phyloP scores from a whole-genome alignment of 2,797 vertebrate species.

The Platalea minor region DNA sequence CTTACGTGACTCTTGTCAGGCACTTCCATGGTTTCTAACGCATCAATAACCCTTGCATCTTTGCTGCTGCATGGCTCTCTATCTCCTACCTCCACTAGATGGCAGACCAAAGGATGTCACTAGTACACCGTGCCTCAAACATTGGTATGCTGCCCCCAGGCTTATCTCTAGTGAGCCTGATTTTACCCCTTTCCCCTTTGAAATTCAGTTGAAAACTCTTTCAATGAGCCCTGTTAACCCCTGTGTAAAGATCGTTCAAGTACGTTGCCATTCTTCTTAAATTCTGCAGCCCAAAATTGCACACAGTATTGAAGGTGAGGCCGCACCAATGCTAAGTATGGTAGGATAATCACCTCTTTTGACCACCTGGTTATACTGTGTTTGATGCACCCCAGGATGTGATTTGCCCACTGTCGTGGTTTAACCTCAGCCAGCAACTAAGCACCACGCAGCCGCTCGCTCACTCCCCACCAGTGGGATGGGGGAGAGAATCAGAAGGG shows the following conservation, averaged over 20 bases:
- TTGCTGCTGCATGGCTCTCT: neutral
- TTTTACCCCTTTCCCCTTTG: neutral
- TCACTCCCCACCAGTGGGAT: too few relatives aligned
- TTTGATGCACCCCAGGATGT: neutral
- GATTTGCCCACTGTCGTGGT: too few relatives aligned
- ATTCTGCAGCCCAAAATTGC: too few relatives aligned
- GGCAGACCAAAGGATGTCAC: neutral
- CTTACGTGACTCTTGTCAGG: neutral
- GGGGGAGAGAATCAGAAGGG: too few relatives aligned
- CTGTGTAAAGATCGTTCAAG: fast-evolving
- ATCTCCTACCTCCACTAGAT: neutral
- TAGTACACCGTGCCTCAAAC: neutral
- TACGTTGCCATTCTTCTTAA: neutral
- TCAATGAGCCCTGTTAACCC: neutral
- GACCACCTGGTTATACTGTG: neutral
- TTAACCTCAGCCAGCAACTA: too few relatives aligned
- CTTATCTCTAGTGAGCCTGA: neutral
- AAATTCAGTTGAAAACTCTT: neutral
- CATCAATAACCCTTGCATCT: neutral
- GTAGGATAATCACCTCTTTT: neutral
- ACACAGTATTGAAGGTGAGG: neutral
- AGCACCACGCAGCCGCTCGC: too few relatives aligned
- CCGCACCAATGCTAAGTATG: neutral
- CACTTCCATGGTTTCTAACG: neutral
- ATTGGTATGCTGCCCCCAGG: neutral